Base-by-base conservation (phyloP, 2,113 vertebrate genomes). In the Dissostichus mawsoni region DNA sequence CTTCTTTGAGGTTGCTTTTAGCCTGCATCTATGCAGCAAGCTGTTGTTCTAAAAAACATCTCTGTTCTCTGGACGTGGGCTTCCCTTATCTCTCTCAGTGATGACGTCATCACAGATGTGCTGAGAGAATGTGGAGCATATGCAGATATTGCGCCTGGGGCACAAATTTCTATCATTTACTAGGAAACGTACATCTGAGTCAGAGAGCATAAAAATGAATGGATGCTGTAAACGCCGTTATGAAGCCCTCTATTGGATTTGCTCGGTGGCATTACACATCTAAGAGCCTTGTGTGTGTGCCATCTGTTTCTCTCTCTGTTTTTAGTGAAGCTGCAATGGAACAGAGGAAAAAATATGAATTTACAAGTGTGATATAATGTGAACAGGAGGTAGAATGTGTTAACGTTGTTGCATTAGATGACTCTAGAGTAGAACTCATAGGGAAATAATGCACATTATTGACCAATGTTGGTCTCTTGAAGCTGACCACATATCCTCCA, bases 181-280 rank as follows among this genome's bases (percentile, higher is more conserved):
- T 11, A 5, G 62, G 20, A 82, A 85, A 81, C 20, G 12, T 59
- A 72, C 64, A 81, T 79, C 74, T 75, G 79, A 83, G 74, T 78
- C 85, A 84, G 50, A 78, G 71, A 74, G 72, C 70, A 80, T 80
- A 52, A 62, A 75, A 76, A 62, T 48, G 8, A 85, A 82, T 76
- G 50, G 63, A 74, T 63, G 59, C 78, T 71, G 58, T 55, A 67
- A 76, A 73, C 9, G 53, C 44, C 1, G 44, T 69, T 68, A 69
- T 17, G 53, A 4, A 74, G 77, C 76, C 76, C 61, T 74, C 55
- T 16, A 17, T 10, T 11, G 9, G 61, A 80, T 80, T 76, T 74
- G 61, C 61, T 80, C 12, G 0, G 77, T 74, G 69, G 17, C 64
- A 69, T 71, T 66, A 61, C 44, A 65, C 51, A 53, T 64, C 57